A percentile compares a stretch with the other conserved stretches of the same genome.
Conservation (phyloP, 23 tunicate species). For the Corella eumyota region DNA sequence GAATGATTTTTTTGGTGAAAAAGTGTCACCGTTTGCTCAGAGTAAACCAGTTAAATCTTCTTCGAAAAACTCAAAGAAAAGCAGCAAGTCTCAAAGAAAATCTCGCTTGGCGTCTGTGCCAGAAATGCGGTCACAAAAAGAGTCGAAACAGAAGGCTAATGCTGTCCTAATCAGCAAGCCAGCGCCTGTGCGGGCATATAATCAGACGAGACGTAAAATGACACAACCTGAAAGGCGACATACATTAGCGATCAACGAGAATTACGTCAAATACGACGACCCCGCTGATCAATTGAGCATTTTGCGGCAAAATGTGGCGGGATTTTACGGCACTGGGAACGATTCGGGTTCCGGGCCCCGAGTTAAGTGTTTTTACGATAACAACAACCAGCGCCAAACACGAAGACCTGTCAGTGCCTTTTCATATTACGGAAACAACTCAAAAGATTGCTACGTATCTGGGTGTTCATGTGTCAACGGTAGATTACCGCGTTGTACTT, state of each 20-base stretch:
- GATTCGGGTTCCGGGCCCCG: background rate
- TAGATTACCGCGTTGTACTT: too few species aligned
- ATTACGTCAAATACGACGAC: constrained; percentile 31
- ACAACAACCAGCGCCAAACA: too few species aligned
- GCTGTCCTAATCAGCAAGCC: background rate
- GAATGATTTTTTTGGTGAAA: background rate
- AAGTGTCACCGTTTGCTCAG: constrained; percentile 3
- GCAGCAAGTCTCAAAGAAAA: background rate
- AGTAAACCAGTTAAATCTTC: too few species aligned
- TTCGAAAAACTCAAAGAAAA: background rate
- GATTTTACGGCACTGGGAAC: constrained; percentile 29
- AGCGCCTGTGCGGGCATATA: background rate
- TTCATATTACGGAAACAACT: too few species aligned
- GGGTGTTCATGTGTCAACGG: too few species aligned
- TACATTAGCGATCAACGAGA: constrained; percentile 22
- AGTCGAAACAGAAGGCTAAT: background rate
- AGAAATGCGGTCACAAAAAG: background rate
- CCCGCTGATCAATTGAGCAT: constrained; percentile 29
- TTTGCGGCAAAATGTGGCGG: constrained; percentile 36
- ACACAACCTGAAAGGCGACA: constrained; percentile 7
- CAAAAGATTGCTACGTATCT: too few species aligned
- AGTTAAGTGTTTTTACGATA: too few species aligned
- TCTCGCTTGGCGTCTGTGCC: constrained; percentile 1
- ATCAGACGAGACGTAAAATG: background rate
- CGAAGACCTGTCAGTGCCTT: constrained; percentile 1